phyloP scores from a whole-genome alignment of 1,140 invertebrate species.

The Tyrophagus putrescentiae region DNA sequence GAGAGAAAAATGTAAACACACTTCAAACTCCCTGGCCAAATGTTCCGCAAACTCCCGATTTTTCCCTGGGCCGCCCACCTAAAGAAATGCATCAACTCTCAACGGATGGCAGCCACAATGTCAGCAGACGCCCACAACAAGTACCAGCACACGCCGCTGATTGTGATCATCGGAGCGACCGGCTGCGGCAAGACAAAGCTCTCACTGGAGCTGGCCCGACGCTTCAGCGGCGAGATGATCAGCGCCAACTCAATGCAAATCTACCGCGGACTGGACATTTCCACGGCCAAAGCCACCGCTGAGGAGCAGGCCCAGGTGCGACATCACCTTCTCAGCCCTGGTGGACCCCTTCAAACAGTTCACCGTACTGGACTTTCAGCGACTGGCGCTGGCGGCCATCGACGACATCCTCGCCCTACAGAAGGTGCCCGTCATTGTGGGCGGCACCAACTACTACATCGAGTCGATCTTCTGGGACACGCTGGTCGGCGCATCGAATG shows the following conservation, averaged over 20 bases:
- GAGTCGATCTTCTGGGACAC: constrained; percentile 85
- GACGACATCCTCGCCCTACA: constrained; percentile 49
- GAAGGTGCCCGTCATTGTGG: constrained; percentile 83
- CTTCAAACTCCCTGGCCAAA: too few relatives aligned
- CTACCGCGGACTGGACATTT: constrained; percentile 80
- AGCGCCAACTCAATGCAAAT: constrained; percentile 99
- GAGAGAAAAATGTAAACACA: too few relatives aligned
- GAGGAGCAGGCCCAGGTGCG: constrained; percentile 55
- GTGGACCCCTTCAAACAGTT: constrained; percentile 60
- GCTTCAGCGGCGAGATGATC: constrained; percentile 85
- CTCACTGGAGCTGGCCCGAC: constrained; percentile 70
- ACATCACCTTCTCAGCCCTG: constrained; percentile 81
- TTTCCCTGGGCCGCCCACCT: too few relatives aligned
- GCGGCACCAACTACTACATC: constrained; percentile 98
- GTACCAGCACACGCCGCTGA: constrained; percentile 39
- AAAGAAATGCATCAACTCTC: too few relatives aligned
- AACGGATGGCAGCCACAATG: too few relatives aligned
- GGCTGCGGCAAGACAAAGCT: constrained; percentile 94
- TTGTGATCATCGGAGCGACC: constrained; percentile 84
- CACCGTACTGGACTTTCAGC: constrained; percentile 70
- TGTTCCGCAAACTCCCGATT: too few relatives aligned
- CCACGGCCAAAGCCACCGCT: constrained; percentile 82
- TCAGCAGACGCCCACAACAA: background rate
- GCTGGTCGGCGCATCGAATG: constrained; percentile 25
- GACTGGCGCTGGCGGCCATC: constrained; percentile 62